Evolutionary conservation across 1,140 invertebrate genomes (phyloP).

Genomic region (Drosophila aff.): DNA sequence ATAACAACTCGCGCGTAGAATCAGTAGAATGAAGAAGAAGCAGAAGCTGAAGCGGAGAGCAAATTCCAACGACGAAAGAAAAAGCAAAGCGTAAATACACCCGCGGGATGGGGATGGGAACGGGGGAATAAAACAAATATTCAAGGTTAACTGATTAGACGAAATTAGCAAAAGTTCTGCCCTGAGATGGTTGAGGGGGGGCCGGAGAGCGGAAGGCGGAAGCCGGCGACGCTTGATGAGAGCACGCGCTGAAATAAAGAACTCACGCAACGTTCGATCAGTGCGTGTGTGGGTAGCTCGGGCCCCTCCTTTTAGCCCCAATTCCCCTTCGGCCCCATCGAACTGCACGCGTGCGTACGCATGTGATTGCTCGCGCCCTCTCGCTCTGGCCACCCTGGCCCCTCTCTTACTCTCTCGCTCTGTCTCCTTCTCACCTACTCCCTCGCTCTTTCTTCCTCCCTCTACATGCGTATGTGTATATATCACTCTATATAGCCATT

Average conservation of each 20-base stretch:
- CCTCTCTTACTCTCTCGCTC: neutral
- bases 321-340: neutral
- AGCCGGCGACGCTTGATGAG: slow-evolving; percentile 44
- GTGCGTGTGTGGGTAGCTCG: slow-evolving; percentile 56
- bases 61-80: slow-evolving; percentile 57
- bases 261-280: slow-evolving; percentile 61
- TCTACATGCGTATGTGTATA: neutral
- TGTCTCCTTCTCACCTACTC: no score
- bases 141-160: slow-evolving; percentile 83
- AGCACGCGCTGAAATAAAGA: slow-evolving; percentile 77
- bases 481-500: slow-evolving; percentile 44
- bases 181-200: slow-evolving; percentile 59
- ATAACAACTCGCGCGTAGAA: slow-evolving; percentile 51
- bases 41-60: slow-evolving; percentile 52
- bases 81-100: slow-evolving; percentile 61
- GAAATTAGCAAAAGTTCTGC: slow-evolving; percentile 81
- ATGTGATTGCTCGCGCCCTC: slow-evolving; percentile 40
- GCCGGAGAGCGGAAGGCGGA: neutral
- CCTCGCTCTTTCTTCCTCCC: neutral
- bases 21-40: slow-evolving; percentile 39
- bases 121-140: slow-evolving; percentile 63
- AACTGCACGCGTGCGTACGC: slow-evolving; percentile 57
- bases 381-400: neutral
- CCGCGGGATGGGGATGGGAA: slow-evolving; percentile 15
- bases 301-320: neutral